Evolutionary conservation across 2,113 vertebrate genomes (phyloP), one percentile per base, ranked within the genome.

Genomic region (Lichenostomus cassidix): DNA sequence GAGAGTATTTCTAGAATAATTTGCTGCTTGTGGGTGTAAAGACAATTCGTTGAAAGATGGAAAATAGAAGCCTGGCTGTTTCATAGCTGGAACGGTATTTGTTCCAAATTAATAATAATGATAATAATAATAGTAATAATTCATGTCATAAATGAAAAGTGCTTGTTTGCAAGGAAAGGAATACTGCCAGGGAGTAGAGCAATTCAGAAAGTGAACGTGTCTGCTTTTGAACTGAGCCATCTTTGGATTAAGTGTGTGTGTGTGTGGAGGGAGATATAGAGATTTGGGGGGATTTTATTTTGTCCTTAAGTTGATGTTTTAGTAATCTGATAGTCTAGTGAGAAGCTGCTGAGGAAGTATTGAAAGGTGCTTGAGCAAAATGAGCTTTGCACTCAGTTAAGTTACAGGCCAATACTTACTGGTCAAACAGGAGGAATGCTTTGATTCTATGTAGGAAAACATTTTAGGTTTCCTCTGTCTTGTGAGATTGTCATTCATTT

Each of bases 281-380:
- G 29, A 7, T 68, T 44, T 59, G 44, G 5, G 14, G 37, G 13
- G 7, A 14, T 25, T 69, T 75, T 47, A 18, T n/a, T 85, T 58
- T 60, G 21, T 59, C 8, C 84, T 86, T 17, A 37, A 28, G 8
- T 47, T 44, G 46, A 9, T 3, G 4, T 78, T 87, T 76, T 29
- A 24, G 12, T 79, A 18, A 64, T 65, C 8, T 44, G 18, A 16
- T 73, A 27, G 53, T 17, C 8, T 23, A 71, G 41, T 15, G 12
- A 81, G 78, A 83, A 84, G 42, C 53, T 89, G 29, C 35, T 68
- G 56, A 20, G 7, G 14, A 81, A 62, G 23, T 16, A 11, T 24
- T 75, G 56, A 49, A 64, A 87, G 21, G 7, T 60, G 41, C 65
- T 89, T 68, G 65, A 79, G n/a, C 52, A 82, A 87, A 94, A 78